Evolutionary conservation across 2,113 vertebrate genomes (phyloP).

Genomic region (Nothoprocta pentlandii): DNA sequence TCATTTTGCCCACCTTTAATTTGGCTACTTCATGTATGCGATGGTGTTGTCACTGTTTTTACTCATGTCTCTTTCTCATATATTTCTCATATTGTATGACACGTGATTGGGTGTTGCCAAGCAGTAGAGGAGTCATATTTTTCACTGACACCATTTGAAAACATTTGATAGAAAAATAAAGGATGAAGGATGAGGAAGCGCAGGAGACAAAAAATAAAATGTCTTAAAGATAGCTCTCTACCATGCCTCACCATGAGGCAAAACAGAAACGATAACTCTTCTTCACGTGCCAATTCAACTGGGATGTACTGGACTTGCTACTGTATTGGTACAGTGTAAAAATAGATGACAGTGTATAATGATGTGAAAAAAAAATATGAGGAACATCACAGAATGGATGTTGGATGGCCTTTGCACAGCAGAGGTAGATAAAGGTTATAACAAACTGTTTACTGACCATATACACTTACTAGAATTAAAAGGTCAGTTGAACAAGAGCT

Average conservation of each 20-base stretch:
- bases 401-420: slow-evolving; percentile 66
- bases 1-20: slow-evolving; percentile 47
- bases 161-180: slow-evolving; percentile 22
- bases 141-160: slow-evolving; percentile 47
- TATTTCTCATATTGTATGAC: neutral
- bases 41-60: neutral
- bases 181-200: slow-evolving; percentile 36
- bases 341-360: slow-evolving; percentile 12
- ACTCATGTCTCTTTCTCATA: neutral
- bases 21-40: slow-evolving; percentile 16
- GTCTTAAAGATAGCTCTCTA: slow-evolving; percentile 24
- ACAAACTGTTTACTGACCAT: slow-evolving; percentile 75
- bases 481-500: slow-evolving; percentile 73
- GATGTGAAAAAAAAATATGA: slow-evolving; percentile 19
- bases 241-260: slow-evolving; percentile 30
- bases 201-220: slow-evolving; percentile 28
- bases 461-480: slow-evolving; percentile 57
- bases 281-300: neutral
- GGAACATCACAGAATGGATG: slow-evolving; percentile 42
- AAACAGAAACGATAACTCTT: slow-evolving; percentile 46
- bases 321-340: slow-evolving; percentile 29
- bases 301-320: slow-evolving; percentile 12
- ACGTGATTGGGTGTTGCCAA: neutral
- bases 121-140: slow-evolving; percentile 33
- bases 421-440: slow-evolving; percentile 74